Conservation (phyloP, 2,113 vertebrate genomes). For the Urocolius indicus region DNA sequence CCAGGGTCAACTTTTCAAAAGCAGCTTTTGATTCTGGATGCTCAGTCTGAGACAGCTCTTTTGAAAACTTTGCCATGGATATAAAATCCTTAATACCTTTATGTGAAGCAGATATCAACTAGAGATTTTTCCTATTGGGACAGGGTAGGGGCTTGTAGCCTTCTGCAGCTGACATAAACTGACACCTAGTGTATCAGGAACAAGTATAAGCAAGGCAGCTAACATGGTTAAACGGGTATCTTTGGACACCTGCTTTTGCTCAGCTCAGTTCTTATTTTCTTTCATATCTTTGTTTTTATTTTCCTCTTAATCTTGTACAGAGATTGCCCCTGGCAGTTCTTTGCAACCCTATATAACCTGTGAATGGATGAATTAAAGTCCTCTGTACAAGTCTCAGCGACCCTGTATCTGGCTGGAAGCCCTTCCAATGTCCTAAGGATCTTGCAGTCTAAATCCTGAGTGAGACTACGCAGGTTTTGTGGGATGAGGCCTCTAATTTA, state of each 20-base stretch:
- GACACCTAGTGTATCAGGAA: background rate
- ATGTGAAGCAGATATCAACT: background rate
- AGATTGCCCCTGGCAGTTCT: background rate
- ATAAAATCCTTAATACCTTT: constrained; percentile 27
- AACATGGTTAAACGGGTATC: background rate
- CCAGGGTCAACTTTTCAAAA: constrained; percentile 56
- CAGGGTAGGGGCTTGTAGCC: background rate
- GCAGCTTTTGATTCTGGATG: constrained; percentile 35
- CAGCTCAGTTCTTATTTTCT: background rate
- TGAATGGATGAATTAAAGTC: background rate
- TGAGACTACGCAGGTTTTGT: background rate
- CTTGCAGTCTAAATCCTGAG: background rate
- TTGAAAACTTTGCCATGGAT: constrained; percentile 42
- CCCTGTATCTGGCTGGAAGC: background rate
- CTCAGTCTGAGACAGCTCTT: constrained; percentile 16
- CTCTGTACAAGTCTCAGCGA: background rate
- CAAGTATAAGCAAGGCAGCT: background rate
- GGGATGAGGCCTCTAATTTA: background rate
- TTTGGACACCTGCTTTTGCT: constrained; percentile 4
- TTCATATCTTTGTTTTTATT: background rate
- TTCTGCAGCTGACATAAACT: background rate
- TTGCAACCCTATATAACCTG: background rate
- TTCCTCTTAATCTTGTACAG: constrained; percentile 20
- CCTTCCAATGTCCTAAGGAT: background rate
- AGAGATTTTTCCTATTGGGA: background rate